These are phyloP conservation scores for Dicranocentrus wangi DNA, from an alignment of 2,888 invertebrate species.

Conservation along the genomic window DNA sequence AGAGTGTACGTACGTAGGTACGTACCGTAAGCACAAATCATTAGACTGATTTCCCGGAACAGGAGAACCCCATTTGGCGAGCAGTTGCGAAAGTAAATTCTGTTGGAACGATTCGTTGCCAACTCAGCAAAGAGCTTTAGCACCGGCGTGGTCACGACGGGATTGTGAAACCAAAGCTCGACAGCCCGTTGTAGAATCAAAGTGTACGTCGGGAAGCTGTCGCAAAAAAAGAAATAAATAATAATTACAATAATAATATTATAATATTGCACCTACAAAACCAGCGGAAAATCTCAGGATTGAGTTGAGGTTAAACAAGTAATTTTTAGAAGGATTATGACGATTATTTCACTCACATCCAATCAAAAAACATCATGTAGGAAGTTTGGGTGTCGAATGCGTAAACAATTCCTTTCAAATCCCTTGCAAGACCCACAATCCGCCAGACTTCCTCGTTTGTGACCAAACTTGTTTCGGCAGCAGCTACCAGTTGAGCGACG, in stretches of 20 bases:
- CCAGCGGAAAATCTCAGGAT: too few relatives aligned
- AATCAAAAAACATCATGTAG: slow-evolving; percentile 99
- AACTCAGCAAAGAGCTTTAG: slow-evolving; percentile 96
- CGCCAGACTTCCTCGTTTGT: slow-evolving; percentile 91
- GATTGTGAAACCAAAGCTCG: slow-evolving; percentile 95
- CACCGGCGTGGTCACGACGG: slow-evolving; percentile 93
- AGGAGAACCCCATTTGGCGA: slow-evolving; percentile 97
- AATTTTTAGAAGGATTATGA: background rate
- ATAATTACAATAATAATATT: slow-evolving; percentile 45
- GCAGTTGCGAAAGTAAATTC: slow-evolving; percentile 97
- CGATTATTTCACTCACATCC: slow-evolving; percentile 87
- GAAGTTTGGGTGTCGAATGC: slow-evolving; percentile 97
- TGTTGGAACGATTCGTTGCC: slow-evolving; percentile 96
- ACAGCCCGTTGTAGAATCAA: slow-evolving; percentile 92
- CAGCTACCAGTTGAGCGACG: slow-evolving; percentile 85
- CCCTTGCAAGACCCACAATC: slow-evolving; percentile 93
- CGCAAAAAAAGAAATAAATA: slow-evolving; percentile 61
- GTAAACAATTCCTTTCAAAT: slow-evolving; percentile 93
- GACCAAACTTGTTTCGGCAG: slow-evolving; percentile 85
- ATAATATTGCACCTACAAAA: too few relatives aligned
- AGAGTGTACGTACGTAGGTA: too few relatives aligned
- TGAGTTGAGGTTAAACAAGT: too few relatives aligned
- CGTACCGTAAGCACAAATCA: slow-evolving; percentile 95
- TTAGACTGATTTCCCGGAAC: slow-evolving; percentile 96
- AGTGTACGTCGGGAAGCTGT: slow-evolving; percentile 93